Evolutionary conservation across 2,888 invertebrate species (phyloP).

Genomic region (Bruchidius siliquastri): DNA sequence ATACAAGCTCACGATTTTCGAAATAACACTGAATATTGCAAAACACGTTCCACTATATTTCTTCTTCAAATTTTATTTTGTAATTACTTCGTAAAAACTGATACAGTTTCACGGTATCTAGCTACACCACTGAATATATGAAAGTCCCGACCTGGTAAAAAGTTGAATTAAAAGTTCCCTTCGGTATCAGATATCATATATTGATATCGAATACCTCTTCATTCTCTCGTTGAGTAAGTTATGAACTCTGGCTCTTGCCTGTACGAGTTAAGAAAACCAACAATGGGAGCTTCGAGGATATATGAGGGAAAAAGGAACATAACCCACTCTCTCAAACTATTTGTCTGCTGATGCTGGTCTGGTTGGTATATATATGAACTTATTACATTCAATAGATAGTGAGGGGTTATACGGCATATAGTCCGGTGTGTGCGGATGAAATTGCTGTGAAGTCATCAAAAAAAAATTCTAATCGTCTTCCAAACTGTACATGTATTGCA

Average conservation of each 20-base stretch:
- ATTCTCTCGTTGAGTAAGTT: slow-evolving; percentile 15
- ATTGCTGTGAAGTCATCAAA: background rate
- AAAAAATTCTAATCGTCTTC: no score
- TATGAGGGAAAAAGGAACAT: background rate
- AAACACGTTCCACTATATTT: no score
- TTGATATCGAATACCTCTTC: slow-evolving; percentile 14
- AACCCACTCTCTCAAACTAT: background rate
- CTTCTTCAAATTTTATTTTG: no score
- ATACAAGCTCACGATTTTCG: no score
- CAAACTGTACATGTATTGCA: no score
- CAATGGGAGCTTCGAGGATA: background rate
- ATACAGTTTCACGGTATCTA: no score
- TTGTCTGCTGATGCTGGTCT: background rate
- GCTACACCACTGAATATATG: no score
- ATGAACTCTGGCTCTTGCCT: background rate
- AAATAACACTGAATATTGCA: no score
- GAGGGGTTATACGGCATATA: background rate
- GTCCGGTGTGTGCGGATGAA: background rate
- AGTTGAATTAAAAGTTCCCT: slow-evolving; percentile 2
- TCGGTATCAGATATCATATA: slow-evolving; percentile 14
- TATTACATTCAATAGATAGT: background rate
- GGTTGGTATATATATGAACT: background rate
- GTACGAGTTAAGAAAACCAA: background rate
- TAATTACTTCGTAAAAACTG: no score
- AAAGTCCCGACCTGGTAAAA: no score